Evolutionary conservation across 2,113 vertebrate species (phyloP), one percentile per base, ranked within the genome.

Genomic region (Peromyscus californicus): DNA sequence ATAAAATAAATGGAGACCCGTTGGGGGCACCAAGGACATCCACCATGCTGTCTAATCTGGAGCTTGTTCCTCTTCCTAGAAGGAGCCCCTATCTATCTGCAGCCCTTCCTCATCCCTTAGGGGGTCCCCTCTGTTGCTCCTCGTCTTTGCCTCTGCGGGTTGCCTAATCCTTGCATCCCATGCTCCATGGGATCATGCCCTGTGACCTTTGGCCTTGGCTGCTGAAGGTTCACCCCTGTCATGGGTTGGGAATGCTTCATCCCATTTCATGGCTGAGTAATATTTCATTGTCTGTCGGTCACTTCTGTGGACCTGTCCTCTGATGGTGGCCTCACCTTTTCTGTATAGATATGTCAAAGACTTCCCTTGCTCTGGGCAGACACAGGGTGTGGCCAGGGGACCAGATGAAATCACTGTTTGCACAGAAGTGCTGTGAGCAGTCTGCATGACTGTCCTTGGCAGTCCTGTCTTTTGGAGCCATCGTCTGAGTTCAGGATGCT

Each of bases 221-320:
- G 33, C 63, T 72, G 26, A 33, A 22, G 59, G 36, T 48, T 45
- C 45, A 19, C 3, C 39, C 15, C 5, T 7, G 1, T 13, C 19
- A 13, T 5, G 63, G 65, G 11, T 0, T 5, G 10, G 39, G 22
- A 24, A 6, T 3, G 42, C 12, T 26, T 5, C 5, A 15, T 61
- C 85, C n/a, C 26, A 51, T 79, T 86, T 88, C 39, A 15, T 31
- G 21, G 4, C 29, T n/a, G 39, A 75, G 59, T 80, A 79, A 33
- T 39, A 39, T 45, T 87, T 85, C 29, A 6, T 3, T 4, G 16
- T 48, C 15, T 5, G 31, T 0, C 8, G 33, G 31, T 29, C 76
- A 29, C 54, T 29, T 42, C 7, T 48, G 45, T 84, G 45, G 76
- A 9, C 22, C 87, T 57, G 69, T 63, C 48, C n/a, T 3, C 11